phyloP scores from a whole-genome alignment of 23 tunicate genomes.

The Trididemnum clinides region DNA sequence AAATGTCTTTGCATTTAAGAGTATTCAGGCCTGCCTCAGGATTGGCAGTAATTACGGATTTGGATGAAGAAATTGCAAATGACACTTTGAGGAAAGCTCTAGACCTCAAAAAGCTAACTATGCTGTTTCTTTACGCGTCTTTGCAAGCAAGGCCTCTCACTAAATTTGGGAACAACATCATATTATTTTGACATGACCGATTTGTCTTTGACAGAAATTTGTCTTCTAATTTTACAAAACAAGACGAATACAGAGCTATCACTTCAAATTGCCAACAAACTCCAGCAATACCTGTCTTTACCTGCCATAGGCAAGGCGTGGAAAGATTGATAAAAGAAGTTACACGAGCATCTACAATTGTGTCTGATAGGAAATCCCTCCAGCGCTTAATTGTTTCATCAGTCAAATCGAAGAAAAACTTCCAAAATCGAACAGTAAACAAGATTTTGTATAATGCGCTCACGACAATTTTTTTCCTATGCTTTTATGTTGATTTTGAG shows the following conservation, averaged over 20 bases:
- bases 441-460: too few relatives aligned
- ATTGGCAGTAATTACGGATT: neutral
- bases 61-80: neutral
- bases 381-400: constrained; percentile 3
- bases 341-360: constrained; percentile 9
- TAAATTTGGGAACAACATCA: neutral
- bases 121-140: neutral
- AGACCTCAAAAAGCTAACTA: neutral
- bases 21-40: too few relatives aligned
- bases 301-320: constrained; percentile 4
- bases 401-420: constrained; percentile 1
- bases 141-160: neutral
- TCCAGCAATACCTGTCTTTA: constrained; percentile 6
- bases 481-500: too few relatives aligned
- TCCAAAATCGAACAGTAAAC: constrained; percentile 12
- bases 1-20: too few relatives aligned
- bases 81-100: neutral
- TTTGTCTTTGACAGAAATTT: neutral
- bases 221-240: neutral
- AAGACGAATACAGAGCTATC: neutral
- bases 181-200: neutral
- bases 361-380: neutral
- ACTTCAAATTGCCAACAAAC: too few relatives aligned
- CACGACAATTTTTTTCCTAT: too few relatives aligned
- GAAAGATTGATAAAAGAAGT: constrained; percentile 6